phyloP scores from a whole-genome alignment of 2,888 invertebrate species.

The Tetranychus piercei region DNA sequence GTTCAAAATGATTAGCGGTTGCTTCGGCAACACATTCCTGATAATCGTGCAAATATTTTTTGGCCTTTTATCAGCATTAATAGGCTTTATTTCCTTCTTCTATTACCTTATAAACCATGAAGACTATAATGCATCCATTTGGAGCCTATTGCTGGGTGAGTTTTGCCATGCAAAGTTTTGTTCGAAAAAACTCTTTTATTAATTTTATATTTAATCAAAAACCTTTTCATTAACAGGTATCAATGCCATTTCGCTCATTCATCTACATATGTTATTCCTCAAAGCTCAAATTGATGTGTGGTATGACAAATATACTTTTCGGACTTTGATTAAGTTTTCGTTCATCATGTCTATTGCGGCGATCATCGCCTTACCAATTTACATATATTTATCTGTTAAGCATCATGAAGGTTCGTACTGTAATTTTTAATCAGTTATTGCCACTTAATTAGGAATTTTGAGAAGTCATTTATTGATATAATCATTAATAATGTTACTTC shows the following conservation, averaged over 20 bases:
- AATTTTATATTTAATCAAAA: not conserved
- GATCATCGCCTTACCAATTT: not conserved
- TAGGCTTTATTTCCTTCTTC: not conserved
- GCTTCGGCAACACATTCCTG: not conserved
- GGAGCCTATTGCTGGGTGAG: not conserved
- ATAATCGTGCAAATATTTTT: not conserved
- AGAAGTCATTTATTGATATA: too few species aligned
- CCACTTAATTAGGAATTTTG: too few species aligned
- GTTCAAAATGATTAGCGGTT: not conserved
- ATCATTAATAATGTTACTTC: not conserved
- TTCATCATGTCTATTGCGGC: not conserved
- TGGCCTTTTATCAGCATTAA: not conserved
- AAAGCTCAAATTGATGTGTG: not conserved
- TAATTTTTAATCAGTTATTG: not conserved
- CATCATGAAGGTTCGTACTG: not conserved
- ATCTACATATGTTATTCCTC: not conserved
- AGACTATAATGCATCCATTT: not conserved
- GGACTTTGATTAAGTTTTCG: not conserved
- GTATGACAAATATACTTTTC: not conserved
- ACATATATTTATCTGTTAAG: not conserved
- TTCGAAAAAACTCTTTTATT: not conserved
- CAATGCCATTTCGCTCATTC: not conserved
- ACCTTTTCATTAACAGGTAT: not conserved
- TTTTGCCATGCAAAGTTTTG: not conserved
- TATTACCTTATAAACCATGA: not conserved